phyloP scores from a whole-genome alignment of 2,113 vertebrate species.

The Melanotaenia duboulayi region DNA sequence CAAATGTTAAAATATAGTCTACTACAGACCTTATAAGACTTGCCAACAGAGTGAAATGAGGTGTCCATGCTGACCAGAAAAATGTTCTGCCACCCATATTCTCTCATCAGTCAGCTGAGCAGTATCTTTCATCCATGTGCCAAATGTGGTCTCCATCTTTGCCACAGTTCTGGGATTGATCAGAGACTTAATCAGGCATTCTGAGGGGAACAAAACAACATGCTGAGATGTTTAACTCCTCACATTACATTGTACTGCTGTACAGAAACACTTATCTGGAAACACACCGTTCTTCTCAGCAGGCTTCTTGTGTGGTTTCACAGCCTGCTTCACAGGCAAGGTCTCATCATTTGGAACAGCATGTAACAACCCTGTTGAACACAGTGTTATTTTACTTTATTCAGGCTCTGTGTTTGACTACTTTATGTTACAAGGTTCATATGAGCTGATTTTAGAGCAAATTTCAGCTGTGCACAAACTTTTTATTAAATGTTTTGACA shows the following conservation, averaged over 20 bases:
- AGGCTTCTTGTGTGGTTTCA: constrained; percentile 60
- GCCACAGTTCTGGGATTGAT: constrained; percentile 86
- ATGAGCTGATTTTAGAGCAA: no score
- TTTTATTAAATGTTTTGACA: no score
- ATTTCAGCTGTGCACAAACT: no score
- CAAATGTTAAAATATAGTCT: neutral
- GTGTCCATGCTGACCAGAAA: constrained; percentile 82
- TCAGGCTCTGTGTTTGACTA: no score
- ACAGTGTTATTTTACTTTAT: neutral
- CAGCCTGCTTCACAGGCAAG: constrained; percentile 76
- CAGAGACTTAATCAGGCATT: constrained; percentile 86
- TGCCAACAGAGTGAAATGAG: neutral
- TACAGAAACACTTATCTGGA: neutral
- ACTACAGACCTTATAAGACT: no score
- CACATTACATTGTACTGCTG: no score
- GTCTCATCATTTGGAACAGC: constrained; percentile 89
- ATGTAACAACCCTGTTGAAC: constrained; percentile 79
- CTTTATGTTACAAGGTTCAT: no score
- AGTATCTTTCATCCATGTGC: constrained; percentile 93
- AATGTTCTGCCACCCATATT: constrained; percentile 94
- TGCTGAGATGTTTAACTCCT: neutral
- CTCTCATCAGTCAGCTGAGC: constrained; percentile 84
- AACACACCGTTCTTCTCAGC: constrained; percentile 82
- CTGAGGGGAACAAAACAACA: constrained; percentile 65
- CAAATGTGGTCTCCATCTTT: constrained; percentile 88